Conservation (phyloP, 2,797 vertebrate species). For the Adrianichthys oophorus region DNA sequence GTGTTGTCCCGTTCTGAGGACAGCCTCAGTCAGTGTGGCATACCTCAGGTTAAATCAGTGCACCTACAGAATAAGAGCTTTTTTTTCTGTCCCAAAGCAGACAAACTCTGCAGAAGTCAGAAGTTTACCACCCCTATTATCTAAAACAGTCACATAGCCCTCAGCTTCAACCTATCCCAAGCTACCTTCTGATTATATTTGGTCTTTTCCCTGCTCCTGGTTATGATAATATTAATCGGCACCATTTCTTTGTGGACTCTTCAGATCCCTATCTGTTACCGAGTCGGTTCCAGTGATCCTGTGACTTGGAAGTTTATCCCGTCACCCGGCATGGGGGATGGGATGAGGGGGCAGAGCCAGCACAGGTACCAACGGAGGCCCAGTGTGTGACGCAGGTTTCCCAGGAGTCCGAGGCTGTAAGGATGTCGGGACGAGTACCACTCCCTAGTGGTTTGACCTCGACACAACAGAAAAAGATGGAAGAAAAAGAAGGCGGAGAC, state of each 20-base stretch:
- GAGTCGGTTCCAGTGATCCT: constrained; percentile 75
- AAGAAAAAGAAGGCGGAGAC: constrained; percentile 88
- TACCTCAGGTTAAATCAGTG: constrained; percentile 7
- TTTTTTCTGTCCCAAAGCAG: constrained; percentile 12
- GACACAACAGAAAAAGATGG: constrained; percentile 82
- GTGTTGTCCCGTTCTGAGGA: constrained; percentile 22
- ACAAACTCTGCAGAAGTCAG: constrained; percentile 13
- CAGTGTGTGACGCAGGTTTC: constrained; percentile 79
- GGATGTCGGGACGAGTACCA: constrained; percentile 82
- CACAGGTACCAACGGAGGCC: constrained; percentile 84
- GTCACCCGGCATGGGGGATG: constrained; percentile 84
- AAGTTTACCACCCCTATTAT: constrained; percentile 13
- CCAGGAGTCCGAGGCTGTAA: constrained; percentile 78
- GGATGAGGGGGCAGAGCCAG: constrained; percentile 86
- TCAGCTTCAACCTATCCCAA: constrained; percentile 22
- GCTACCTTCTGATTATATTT: constrained; percentile 16
- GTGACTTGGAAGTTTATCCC: constrained; percentile 84
- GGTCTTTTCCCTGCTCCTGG: constrained; percentile 15
- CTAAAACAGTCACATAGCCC: constrained; percentile 10
- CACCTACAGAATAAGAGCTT: constrained; percentile 9
- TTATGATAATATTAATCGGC: constrained; percentile 22
- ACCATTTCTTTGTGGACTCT: background rate
- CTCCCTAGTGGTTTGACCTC: constrained; percentile 88
- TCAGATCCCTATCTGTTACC: constrained; percentile 37
- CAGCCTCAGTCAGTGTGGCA: constrained; percentile 20